Percentiles rank a stretch among this genome's conserved stretches.
Conservation (phyloP, 1,140 invertebrate genomes). For the Bombus pyrosoma region DNA sequence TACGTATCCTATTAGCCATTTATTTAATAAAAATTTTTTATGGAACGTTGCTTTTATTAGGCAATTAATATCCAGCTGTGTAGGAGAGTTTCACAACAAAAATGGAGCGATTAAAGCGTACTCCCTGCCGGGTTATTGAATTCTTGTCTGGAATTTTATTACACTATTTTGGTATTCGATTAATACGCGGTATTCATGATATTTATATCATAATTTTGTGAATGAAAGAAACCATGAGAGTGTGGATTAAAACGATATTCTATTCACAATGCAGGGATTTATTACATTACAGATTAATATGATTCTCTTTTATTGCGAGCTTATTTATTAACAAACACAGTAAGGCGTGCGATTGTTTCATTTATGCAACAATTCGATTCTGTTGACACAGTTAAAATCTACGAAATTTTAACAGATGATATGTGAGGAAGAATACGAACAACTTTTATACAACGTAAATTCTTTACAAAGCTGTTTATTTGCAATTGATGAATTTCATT, state of each 20-base stretch:
- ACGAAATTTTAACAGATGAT: neutral
- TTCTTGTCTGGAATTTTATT: conserved; percentile 7
- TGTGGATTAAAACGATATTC: neutral
- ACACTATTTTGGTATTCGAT: neutral
- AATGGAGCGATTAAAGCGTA: neutral
- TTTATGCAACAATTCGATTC: neutral
- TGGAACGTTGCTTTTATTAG: too few relatives aligned
- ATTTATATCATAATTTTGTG: conserved; percentile 1
- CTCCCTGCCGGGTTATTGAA: neutral
- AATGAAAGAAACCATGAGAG: neutral
- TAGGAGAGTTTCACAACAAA: neutral
- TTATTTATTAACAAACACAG: neutral
- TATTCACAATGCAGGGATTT: neutral
- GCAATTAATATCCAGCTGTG: neutral
- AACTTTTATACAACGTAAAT: neutral
- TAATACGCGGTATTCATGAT: neutral
- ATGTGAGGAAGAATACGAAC: neutral
- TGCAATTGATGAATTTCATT: neutral
- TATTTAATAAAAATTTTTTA: neutral
- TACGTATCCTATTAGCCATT: neutral
- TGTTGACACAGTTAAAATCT: neutral
- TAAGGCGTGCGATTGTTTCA: neutral
- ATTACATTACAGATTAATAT: neutral
- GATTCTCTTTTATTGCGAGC: neutral
- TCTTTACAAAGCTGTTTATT: neutral